These are phyloP conservation scores for Sesamia inferens DNA, from an alignment of 2,888 invertebrate genomes.

Conservation along the genomic window DNA sequence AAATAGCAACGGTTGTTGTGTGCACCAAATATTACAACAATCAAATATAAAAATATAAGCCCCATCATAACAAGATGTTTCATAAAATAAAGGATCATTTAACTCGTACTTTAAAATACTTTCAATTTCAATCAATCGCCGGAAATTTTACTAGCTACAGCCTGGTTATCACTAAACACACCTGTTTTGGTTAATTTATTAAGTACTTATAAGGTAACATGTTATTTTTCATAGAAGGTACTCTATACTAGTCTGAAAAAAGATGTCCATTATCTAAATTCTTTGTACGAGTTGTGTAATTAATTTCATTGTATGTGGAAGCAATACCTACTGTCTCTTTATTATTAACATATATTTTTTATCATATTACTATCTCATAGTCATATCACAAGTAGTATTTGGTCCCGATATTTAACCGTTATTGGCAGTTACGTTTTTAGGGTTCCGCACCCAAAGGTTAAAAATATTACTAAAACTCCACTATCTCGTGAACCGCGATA, in stretches of 20 bases:
- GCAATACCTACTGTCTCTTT: not conserved
- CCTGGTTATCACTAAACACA: constrained; percentile 31
- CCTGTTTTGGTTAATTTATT: constrained; percentile 21
- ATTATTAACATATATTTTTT: too few species aligned
- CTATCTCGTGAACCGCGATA: too few species aligned
- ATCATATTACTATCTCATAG: not conserved
- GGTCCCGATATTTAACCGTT: constrained; percentile 23
- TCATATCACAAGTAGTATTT: constrained; percentile 12
- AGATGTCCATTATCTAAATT: not conserved
- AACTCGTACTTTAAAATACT: constrained; percentile 42
- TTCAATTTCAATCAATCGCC: constrained; percentile 59
- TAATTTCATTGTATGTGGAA: not conserved
- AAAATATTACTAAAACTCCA: too few species aligned
- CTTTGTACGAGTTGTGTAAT: not conserved
- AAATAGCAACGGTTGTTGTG: constrained; percentile 47
- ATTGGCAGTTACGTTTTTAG: constrained; percentile 23
- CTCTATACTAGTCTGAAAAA: not conserved
- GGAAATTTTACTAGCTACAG: constrained; percentile 38
- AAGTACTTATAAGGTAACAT: not conserved
- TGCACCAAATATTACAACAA: constrained; percentile 39
- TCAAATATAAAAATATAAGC: constrained; percentile 18
- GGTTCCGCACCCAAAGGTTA: too few species aligned
- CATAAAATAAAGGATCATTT: constrained; percentile 26
- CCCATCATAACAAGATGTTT: constrained; percentile 1
- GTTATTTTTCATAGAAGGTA: not conserved